These are phyloP conservation scores for Emesis castigata DNA, from an alignment of 2,888 invertebrate species.

Conservation along the genomic window DNA sequence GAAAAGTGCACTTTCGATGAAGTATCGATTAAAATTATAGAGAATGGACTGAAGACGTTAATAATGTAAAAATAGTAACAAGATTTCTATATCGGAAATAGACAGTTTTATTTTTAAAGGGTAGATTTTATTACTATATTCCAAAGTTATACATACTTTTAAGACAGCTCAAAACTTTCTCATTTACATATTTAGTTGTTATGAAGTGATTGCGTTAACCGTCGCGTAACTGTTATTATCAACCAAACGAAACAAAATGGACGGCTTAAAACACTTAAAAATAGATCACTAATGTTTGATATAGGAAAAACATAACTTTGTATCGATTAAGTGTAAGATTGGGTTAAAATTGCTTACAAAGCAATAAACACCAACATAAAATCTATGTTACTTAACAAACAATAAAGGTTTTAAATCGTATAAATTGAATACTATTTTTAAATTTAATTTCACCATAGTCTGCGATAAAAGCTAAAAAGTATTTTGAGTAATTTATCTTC, in stretches of 20 bases:
- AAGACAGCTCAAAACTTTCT: neutral
- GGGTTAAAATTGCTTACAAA: neutral
- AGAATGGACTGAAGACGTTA: neutral
- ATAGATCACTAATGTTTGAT: conserved; percentile 6
- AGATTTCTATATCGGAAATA: neutral
- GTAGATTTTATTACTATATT: too few species aligned
- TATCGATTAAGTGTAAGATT: neutral
- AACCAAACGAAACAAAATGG: conserved; percentile 81
- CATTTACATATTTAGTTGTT: neutral
- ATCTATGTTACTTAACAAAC: neutral
- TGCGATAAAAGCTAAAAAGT: neutral
- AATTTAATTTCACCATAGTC: neutral
- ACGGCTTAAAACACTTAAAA: conserved; percentile 79
- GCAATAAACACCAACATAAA: neutral
- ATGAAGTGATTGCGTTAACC: neutral
- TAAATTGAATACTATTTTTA: neutral
- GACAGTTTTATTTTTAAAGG: neutral
- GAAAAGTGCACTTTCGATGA: too few species aligned
- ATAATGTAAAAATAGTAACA: neutral
- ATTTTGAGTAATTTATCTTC: too few species aligned
- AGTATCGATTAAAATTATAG: neutral
- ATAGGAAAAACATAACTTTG: neutral
- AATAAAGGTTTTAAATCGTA: neutral
- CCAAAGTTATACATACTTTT: neutral
- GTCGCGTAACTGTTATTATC: conserved; percentile 64